Conservation (phyloP, 2,888 invertebrate species). For the Polylopha cassiicola region DNA sequence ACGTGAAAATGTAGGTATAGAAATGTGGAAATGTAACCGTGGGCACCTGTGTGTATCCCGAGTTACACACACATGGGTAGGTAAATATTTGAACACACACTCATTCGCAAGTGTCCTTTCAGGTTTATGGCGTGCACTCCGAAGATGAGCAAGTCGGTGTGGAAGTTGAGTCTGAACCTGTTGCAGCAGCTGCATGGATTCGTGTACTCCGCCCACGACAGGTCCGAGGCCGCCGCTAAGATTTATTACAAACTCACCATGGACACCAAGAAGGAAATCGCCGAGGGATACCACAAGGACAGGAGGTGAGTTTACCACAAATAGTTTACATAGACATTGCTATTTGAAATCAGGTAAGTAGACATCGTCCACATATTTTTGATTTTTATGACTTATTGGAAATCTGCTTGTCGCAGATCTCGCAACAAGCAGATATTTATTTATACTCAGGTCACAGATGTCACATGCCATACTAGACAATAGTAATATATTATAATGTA, state of each 20-base stretch:
- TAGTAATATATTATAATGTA: no score
- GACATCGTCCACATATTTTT: no score
- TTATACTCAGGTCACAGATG: no score
- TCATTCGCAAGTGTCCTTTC: conserved; percentile 21
- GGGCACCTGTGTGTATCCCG: no score
- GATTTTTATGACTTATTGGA: no score
- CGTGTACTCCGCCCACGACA: conserved; percentile 60
- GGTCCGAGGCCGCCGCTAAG: conserved; percentile 54
- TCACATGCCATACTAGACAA: no score
- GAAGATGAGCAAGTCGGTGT: conserved; percentile 80
- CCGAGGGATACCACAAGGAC: conserved; percentile 50
- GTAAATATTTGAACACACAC: conserved; percentile 6
- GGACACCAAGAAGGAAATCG: conserved; percentile 47
- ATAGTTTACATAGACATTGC: background rate
- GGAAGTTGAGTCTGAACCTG: conserved; percentile 58
- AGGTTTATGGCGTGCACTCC: conserved; percentile 85
- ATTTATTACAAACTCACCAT: conserved; percentile 65
- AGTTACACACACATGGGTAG: no score
- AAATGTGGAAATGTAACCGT: no score
- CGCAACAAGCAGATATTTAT: no score
- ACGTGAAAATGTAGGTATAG: no score
- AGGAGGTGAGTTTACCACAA: conserved; percentile 52
- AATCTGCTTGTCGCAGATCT: no score
- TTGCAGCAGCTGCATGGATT: conserved; percentile 65
- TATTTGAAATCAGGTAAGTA: no score